Evolutionary conservation across 2,888 invertebrate genomes (phyloP), one percentile per base, ranked within the genome.

Genomic region (Muscina levida): DNA sequence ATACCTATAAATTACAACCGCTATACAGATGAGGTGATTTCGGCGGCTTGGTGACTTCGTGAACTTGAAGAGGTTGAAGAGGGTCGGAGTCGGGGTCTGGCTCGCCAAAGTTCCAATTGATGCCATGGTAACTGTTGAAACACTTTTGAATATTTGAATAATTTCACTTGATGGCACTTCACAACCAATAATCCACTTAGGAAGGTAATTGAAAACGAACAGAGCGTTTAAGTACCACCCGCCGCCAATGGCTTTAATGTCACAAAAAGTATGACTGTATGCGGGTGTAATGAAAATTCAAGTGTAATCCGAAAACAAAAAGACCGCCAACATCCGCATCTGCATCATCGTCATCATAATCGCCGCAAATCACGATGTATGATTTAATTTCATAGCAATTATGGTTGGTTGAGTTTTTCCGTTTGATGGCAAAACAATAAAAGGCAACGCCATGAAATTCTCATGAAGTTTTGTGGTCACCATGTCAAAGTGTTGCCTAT

Each of bases 131-230:
- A 73, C 80, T 56, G 77, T 71, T 57, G 66, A 65, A 80, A 80
- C 66, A 73, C 48, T 71, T 53, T 53, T 44, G 39, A 57, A 79
- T 68, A 72, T n/a, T n/a, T n/a, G n/a, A n/a, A 68, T 72, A 66
- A 76, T 65, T 62, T 53, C 62, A 62, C 48, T 57, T 48, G 42
- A 57, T 73, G 65, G 44, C 56, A 59, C 72, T 79, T 72, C 53
- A 75, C 62, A 51, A 75, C 67, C 75, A 59, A 53, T 75, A 79
- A 75, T 67, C 70, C 53, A 65, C 70, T 77, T 72, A 44, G 53
- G 42, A 42, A 13, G 13, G 8, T 42, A 62, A 42, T 62, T 42
- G 42, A 62, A 11, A 62, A 42, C 37, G 39, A 15, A 39, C 19
- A 8, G 39, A 8, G 19, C 10, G 1, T 10, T 31, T 11, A 2